A percentile compares a stretch with the other conserved stretches of the same genome.
Conservation (phyloP, 2,113 vertebrate genomes). For the Ifrita kowaldi region DNA sequence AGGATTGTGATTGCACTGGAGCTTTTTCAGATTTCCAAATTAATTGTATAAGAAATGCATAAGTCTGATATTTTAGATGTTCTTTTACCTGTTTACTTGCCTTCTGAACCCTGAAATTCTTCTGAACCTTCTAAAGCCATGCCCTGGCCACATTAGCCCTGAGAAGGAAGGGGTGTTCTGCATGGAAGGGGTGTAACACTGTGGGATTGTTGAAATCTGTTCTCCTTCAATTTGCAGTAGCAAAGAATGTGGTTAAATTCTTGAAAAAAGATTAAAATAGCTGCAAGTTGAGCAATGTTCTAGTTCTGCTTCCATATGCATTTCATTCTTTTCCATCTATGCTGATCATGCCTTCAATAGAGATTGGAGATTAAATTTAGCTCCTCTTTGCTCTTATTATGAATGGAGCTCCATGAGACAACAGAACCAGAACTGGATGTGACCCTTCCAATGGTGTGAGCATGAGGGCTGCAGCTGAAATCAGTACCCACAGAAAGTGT, state of each 20-base stretch:
- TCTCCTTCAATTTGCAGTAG: not conserved
- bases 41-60: not conserved
- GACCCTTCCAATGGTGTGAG: not conserved
- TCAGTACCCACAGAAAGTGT: not conserved
- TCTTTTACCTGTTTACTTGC: not conserved
- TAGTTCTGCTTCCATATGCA: not conserved
- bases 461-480: not conserved
- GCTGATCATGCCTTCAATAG: not conserved
- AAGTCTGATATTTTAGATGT: not conserved
- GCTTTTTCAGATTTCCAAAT: not conserved
- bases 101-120: not conserved
- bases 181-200: no score
- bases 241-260: not conserved
- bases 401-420: not conserved
- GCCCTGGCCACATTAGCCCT: not conserved
- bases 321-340: not conserved
- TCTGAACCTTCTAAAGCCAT: not conserved
- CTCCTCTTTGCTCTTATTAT: not conserved
- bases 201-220: not conserved
- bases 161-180: not conserved
- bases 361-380: not conserved
- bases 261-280: not conserved
- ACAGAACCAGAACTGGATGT: not conserved
- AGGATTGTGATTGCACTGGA: not conserved
- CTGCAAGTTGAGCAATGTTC: not conserved